phyloP scores from a whole-genome alignment of 2,888 invertebrate genomes.

The Pilophorus perplexus region DNA sequence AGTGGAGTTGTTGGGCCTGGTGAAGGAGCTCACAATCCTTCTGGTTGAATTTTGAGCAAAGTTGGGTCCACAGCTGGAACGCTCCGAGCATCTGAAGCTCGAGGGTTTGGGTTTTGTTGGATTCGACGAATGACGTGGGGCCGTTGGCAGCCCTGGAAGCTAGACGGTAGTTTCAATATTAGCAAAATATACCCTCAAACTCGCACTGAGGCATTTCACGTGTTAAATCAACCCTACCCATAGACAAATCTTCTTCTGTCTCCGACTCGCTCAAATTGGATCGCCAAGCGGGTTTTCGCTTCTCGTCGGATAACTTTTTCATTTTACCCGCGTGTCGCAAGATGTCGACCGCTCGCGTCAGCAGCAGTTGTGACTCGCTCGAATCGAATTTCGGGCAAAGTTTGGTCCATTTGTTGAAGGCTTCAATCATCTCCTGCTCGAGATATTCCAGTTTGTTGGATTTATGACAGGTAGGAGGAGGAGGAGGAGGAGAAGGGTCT shows the following conservation, averaged over 20 bases:
- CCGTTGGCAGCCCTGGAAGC: not conserved
- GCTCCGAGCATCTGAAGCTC: conserved; percentile 93
- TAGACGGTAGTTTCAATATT: not conserved
- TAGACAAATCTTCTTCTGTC: not conserved
- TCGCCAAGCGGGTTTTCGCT: no score
- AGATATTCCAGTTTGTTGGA: conserved; percentile 70
- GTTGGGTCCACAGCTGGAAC: conserved; percentile 72
- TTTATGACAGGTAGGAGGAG: no score
- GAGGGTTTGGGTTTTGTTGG: conserved; percentile 70
- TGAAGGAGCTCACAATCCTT: conserved; percentile 64
- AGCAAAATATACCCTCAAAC: no score
- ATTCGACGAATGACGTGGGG: not conserved
- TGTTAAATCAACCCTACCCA: no score
- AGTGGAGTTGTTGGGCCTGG: conserved; percentile 87
- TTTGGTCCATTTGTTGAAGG: conserved; percentile 75
- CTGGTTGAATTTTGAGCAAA: conserved; percentile 9
- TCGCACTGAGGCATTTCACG: no score
- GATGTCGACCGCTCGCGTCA: no score
- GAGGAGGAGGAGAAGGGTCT: no score
- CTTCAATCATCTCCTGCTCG: conserved; percentile 91
- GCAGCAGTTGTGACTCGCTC: conserved; percentile 63
- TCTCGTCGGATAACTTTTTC: no score
- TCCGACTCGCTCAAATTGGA: conserved; percentile 7
- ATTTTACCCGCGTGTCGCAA: no score
- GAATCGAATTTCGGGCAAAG: conserved; percentile 11